Evolutionary conservation across 2,113 vertebrate genomes (phyloP).

Genomic region (Cyanistes caeruleus): DNA sequence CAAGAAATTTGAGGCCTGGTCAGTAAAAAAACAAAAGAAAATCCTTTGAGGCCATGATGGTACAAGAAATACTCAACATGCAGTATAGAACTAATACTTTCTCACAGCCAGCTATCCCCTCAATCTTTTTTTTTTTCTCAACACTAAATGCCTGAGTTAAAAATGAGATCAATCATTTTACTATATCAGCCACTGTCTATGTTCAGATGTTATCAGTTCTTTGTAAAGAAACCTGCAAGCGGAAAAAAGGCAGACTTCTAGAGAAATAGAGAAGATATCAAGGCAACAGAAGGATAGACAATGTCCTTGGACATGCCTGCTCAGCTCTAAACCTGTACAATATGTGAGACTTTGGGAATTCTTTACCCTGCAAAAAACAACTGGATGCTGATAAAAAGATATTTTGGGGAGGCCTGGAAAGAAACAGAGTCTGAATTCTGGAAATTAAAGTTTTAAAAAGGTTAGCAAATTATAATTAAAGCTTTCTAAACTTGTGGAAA

Average conservation of each 20-base stretch:
- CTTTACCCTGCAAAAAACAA: accelerated
- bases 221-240: background rate
- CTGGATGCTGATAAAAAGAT: background rate
- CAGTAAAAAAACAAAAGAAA: background rate
- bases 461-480: conserved; percentile 25
- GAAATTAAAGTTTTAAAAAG: background rate
- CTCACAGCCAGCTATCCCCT: background rate
- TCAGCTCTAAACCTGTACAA: background rate
- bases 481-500: background rate
- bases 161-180: background rate
- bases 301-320: background rate
- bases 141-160: background rate
- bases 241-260: background rate
- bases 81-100: background rate
- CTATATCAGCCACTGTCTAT: background rate
- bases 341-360: background rate
- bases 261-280: background rate
- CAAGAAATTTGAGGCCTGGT: background rate
- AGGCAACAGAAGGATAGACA: background rate
- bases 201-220: background rate
- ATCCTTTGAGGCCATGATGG: background rate
- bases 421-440: background rate
- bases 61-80: background rate
- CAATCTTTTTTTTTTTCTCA: background rate
- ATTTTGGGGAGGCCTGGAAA: background rate